phyloP scores from a whole-genome alignment of 2,113 vertebrate genomes.

The Pristiophorus japonicus region DNA sequence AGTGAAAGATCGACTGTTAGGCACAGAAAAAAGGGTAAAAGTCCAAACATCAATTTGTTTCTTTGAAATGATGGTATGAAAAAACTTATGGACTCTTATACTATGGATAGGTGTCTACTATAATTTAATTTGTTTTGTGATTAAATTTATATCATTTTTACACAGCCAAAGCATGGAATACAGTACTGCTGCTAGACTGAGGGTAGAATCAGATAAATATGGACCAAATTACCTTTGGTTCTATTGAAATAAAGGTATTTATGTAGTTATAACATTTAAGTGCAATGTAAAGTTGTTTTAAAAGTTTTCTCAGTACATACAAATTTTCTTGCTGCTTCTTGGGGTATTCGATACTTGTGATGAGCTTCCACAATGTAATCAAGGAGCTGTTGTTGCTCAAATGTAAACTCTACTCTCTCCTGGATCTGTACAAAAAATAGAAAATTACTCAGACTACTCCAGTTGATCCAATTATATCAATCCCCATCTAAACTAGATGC shows the following conservation, averaged over 20 bases:
- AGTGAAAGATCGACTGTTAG: background rate
- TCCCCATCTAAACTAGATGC: background rate
- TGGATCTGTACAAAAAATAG: constrained; percentile 21
- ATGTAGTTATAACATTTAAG: constrained; percentile 35
- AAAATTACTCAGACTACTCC: background rate
- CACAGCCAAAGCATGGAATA: background rate
- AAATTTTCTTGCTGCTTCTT: constrained; percentile 63
- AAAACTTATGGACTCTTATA: background rate
- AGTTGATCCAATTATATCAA: background rate
- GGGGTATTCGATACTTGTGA: constrained; percentile 63
- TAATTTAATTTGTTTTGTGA: background rate
- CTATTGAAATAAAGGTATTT: constrained; percentile 37
- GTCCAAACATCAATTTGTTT: background rate
- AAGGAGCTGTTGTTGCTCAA: constrained; percentile 72
- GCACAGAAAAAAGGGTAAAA: background rate
- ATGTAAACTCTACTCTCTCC: constrained; percentile 58
- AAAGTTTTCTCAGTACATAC: constrained; percentile 53
- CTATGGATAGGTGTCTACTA: background rate
- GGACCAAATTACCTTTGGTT: constrained; percentile 40
- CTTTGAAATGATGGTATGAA: background rate
- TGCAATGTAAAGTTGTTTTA: constrained; percentile 36
- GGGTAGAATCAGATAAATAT: constrained; percentile 40
- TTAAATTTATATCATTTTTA: background rate
- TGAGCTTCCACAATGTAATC: constrained; percentile 78
- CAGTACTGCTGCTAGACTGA: background rate